Conservation (phyloP, 1,140 invertebrate genomes). For the Lysiphlebus fabarum region DNA sequence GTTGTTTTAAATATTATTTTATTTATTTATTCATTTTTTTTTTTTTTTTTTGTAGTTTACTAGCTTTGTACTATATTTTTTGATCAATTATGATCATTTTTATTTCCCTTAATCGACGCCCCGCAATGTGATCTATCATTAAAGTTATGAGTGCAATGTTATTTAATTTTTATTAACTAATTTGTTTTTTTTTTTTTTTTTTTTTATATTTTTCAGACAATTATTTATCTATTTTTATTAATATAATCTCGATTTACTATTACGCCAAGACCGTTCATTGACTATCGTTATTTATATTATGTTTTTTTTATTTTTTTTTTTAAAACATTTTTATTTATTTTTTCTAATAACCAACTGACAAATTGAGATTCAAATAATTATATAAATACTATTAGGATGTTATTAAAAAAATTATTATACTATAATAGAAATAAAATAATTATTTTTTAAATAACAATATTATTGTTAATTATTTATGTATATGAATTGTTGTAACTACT, state of each 20-base stretch:
- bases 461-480: too few species aligned
- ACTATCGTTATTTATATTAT: constrained; percentile 7
- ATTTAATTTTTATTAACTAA: constrained; percentile 17
- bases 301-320: constrained; percentile 5
- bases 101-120: constrained; percentile 37
- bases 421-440: too few species aligned
- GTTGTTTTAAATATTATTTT: constrained; percentile 41
- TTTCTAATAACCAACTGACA: too few species aligned
- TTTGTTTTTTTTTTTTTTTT: constrained; percentile 21
- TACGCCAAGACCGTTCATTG: constrained; percentile 15
- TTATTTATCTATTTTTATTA: constrained; percentile 35
- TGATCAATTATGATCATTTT: constrained; percentile 31
- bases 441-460: too few species aligned
- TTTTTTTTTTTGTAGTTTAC: constrained; percentile 22
- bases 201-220: constrained; percentile 32
- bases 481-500: too few species aligned
- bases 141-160: constrained; percentile 23
- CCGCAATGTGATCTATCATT: constrained; percentile 34
- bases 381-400: too few species aligned
- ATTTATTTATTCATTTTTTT: constrained; percentile 14
- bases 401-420: too few species aligned
- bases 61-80: constrained; percentile 53
- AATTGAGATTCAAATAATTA: too few species aligned
- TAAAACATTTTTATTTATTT: too few species aligned
- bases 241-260: constrained; percentile 32